Base-by-base conservation (phyloP, 2,113 vertebrate genomes). In the Panthera tigris region DNA sequence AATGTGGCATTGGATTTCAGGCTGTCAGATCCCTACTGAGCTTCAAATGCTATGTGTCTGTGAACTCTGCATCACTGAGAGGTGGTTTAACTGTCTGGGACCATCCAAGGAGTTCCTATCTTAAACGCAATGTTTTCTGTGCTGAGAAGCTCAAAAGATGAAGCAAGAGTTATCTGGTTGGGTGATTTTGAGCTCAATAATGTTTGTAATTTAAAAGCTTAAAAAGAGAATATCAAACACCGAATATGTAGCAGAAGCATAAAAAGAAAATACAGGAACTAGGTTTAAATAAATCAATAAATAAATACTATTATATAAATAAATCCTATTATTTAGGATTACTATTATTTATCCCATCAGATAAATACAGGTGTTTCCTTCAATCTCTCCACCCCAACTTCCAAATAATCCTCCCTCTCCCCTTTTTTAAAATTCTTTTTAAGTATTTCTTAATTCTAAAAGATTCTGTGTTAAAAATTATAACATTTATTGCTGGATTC, bases 191-290 rank as follows among this genome's bases (percentile, higher is more conserved):
- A 91, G 71, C 78, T 80, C 50, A 95, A 39, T 23, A 21, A 71
- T 52, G 95, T 95, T 76, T 78, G 61, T 55, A 23, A 89, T 33
- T 92, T 84, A 66, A 79, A 94, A 78, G 57, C 79, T 61, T 74
- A 15, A 90, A 91, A 87, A 50, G 7, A 95, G 10, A 94, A 39
- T 63, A 61, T 73, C 33, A 45, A 81, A 76, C 5, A 29, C 41
- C 16, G 91, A 90, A 84, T 50, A 33, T n/a, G 7, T 15, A 78
- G 23, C 21, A 89, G 89, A 74, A 48, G 31, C 39, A 83, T 57
- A 14, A 39, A 66, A 87, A 85, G 33, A 79, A 78, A 87, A 81
- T 23, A 83, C 2, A 84, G 45, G 21, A 68, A 29, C n/a, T 15
- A 11, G n/a, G 45, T 45, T 45, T 45, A 76, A 2, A 31, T 1